A percentile compares a stretch with the other conserved stretches of the same genome.
These are phyloP conservation scores for Hirtodrosophila histrioides DNA, from an alignment of 2,888 invertebrate species.

Conservation along the genomic window DNA sequence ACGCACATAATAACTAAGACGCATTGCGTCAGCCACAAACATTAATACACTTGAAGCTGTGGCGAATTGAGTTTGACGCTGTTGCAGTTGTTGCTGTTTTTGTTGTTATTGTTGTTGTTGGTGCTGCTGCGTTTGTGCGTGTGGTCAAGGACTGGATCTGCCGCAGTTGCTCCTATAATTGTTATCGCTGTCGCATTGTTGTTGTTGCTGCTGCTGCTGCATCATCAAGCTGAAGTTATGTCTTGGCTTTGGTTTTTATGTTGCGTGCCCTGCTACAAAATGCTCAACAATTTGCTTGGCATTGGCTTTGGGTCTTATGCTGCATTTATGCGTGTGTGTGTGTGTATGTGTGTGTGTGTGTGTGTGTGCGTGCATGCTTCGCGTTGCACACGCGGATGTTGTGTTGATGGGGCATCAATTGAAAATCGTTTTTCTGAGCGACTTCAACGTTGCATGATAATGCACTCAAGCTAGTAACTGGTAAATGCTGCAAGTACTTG, in stretches of 20 bases:
- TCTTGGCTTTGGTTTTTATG: conserved; percentile 30
- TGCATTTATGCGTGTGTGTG: neutral
- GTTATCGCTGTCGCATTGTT: conserved; percentile 27
- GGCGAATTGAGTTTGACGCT: conserved; percentile 10
- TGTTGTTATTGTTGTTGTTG: conserved; percentile 1
- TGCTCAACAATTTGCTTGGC: conserved; percentile 27
- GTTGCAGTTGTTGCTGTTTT: neutral
- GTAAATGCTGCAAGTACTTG: neutral
- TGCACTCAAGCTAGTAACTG: neutral
- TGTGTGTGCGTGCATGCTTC: neutral
- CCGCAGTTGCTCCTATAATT: conserved; percentile 36
- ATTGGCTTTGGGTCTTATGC: conserved; percentile 8
- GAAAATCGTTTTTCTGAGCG: conserved; percentile 14
- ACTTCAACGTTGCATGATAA: conserved; percentile 15
- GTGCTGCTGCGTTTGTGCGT: conserved; percentile 27
- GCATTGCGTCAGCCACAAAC: conserved; percentile 61
- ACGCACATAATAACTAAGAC: conserved; percentile 46
- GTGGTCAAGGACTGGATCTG: conserved; percentile 41
- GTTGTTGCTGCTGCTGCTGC: conserved; percentile 6
- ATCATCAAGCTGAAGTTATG: conserved; percentile 25
- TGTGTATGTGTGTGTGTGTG: neutral
- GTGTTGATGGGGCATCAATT: conserved; percentile 22
- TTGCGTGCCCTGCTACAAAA: conserved; percentile 14
- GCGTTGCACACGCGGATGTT: neutral
- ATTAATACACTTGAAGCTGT: conserved; percentile 43